Percentiles rank a stretch among this genome's conserved stretches.
phyloP scores from a whole-genome alignment of 2,113 vertebrate species.

The Saguinus imperator region DNA sequence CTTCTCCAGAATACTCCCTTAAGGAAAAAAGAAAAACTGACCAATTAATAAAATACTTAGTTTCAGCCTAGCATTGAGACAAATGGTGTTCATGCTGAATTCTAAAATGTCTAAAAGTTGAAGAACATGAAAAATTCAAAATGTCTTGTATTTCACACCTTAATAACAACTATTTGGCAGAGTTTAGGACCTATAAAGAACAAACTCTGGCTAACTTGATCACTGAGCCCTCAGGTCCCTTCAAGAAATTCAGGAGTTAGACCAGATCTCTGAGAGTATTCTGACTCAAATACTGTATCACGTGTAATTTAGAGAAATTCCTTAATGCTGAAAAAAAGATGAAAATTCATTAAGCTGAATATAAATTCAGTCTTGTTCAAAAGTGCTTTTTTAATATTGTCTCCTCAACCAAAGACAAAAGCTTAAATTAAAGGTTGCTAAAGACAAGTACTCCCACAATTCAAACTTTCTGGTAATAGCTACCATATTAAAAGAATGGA shows the following conservation, averaged over 20 bases:
- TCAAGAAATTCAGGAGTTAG: not conserved
- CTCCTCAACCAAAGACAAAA: not conserved
- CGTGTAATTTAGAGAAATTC: not conserved
- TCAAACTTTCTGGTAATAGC: not conserved
- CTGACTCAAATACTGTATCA: not conserved
- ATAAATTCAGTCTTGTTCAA: not conserved
- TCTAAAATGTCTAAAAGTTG: constrained; percentile 27
- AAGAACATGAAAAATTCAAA: constrained; percentile 9
- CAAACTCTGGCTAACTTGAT: not conserved
- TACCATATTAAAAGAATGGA: not conserved
- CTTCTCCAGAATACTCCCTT: not conserved
- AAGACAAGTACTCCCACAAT: not conserved
- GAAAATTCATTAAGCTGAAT: not conserved
- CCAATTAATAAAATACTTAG: not conserved
- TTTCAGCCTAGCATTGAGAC: constrained; percentile 8
- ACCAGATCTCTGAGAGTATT: not conserved
- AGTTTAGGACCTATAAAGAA: not conserved
- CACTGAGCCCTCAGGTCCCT: not conserved
- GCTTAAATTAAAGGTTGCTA: not conserved
- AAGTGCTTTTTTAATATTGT: not conserved
- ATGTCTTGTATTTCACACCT: not conserved
- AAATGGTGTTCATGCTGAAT: not conserved
- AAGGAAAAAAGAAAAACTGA: not conserved
- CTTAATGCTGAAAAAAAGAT: not conserved
- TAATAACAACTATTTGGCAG: not conserved